A percentile compares a stretch with the other conserved stretches of the same genome.
Evolutionary conservation across 1,140 invertebrate genomes (phyloP).

Genomic region (Trissolcus basalis): DNA sequence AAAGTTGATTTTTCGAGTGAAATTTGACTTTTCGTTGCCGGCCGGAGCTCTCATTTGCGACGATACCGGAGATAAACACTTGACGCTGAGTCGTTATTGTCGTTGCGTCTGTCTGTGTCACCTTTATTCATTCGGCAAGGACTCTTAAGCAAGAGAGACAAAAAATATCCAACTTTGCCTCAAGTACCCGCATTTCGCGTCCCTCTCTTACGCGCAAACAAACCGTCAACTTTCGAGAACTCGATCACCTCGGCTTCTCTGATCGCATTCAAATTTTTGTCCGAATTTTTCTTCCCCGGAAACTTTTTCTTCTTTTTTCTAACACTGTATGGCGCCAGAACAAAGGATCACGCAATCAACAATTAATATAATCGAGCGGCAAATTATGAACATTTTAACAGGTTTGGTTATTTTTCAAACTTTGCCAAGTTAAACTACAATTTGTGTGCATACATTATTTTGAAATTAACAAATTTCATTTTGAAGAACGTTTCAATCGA

Average conservation of each 20-base stretch:
- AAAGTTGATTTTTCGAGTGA: background rate
- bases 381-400: no score
- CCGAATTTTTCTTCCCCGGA: constrained; percentile 11
- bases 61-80: constrained; percentile 16
- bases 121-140: constrained; percentile 42
- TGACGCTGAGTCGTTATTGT: constrained; percentile 43
- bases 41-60: constrained; percentile 12
- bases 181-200: constrained; percentile 49
- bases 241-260: constrained; percentile 24
- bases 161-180: constrained; percentile 49
- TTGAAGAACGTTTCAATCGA: no score
- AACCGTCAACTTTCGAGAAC: constrained; percentile 55
- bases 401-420: no score
- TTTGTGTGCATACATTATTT: no score
- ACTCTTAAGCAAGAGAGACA: constrained; percentile 28
- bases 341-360: no score
- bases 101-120: constrained; percentile 38
- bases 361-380: no score
- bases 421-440: no score
- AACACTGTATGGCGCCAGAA: no score
- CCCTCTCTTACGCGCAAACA: constrained; percentile 49
- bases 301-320: no score
- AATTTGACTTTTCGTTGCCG: constrained; percentile 2
- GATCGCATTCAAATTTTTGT: constrained; percentile 33
- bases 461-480: no score